Evolutionary conservation across 2,797 vertebrate genomes (phyloP).

Genomic region (Onychomys leucogaster): DNA sequence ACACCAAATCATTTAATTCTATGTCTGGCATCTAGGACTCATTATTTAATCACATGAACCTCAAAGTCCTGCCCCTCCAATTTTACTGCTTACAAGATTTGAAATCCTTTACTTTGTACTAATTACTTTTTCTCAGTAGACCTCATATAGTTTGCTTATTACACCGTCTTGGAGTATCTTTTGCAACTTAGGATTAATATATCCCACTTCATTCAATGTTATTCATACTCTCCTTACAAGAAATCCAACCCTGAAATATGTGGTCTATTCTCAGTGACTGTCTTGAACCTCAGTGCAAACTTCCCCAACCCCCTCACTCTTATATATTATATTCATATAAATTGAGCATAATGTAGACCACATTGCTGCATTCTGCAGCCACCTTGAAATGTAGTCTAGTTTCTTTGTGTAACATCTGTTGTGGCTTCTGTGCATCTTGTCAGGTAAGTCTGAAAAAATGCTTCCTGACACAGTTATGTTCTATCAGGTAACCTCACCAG

Average conservation of each 20-base stretch:
- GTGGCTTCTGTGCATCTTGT: not conserved
- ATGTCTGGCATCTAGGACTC: not conserved
- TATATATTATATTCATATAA: not conserved
- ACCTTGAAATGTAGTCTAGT: not conserved
- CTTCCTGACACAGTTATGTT: too few species aligned
- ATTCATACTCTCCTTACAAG: not conserved
- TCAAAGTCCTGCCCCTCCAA: not conserved
- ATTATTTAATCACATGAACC: not conserved
- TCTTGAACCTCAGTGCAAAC: not conserved
- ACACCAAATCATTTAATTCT: not conserved
- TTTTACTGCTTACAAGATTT: not conserved
- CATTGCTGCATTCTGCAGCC: not conserved
- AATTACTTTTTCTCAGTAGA: not conserved
- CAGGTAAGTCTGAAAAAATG: not conserved
- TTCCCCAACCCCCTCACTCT: not conserved
- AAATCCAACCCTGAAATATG: not conserved
- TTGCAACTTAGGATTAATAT: not conserved
- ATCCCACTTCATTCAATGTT: not conserved
- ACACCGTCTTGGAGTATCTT: not conserved
- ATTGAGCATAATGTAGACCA: not conserved
- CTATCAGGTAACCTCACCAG: too few species aligned
- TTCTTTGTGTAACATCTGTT: not conserved
- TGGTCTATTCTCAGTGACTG: not conserved
- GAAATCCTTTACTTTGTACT: not conserved
- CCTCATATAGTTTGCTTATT: not conserved